Evolutionary conservation across 2,888 invertebrate genomes (phyloP), one percentile per base, ranked within the genome.

Genomic region (Tortrix viridana): DNA sequence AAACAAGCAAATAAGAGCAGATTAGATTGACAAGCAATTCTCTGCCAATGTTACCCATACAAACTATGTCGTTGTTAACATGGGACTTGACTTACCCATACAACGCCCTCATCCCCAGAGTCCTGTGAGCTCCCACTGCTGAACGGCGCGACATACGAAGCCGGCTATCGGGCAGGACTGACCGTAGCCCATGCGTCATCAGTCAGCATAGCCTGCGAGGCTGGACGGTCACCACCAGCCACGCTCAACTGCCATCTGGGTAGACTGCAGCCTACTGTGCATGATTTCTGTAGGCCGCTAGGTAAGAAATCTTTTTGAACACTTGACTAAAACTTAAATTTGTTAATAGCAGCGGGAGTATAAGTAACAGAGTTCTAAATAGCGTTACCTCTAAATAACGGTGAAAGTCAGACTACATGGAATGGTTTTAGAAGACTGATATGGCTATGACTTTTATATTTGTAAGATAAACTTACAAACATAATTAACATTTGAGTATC

Each of bases 151-250:
- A 93, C 94, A n/a, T 96, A 96, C 81, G 93, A 95, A 76, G 94
- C 93, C 0, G 97, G 97, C 0, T 97, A 97, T 84, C 89, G 96
- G 48, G 93, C 95, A 1, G 97, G 97, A 0, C 92, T 97, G 5
- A 96, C 95, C 0, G 96, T 97, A 22, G 96, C 96, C 0, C 96
- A 97, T 74, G 97, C 96, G 0, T 95, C 96, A 0, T 94, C 95
- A 1, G 96, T 97, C 7, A 94, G 93, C 65, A 96, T 95, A 66
- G 95, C 95, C 57, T 96, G 96, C 71, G 95, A 95, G 20, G 74
- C 86, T 0, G 92, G 92, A 2, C 74, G 93, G 58, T 85, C 94
- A 37, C 93, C 94, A 62, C 82, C 88, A 0, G 93, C 94, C 3
- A 94, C 94, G 0, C 88, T 95, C 3, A 93, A 94, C 73, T 95